A percentile compares a stretch with the other conserved stretches of the same genome.
phyloP scores from a whole-genome alignment of 2,797 vertebrate species.

The Aselliscus stoliczkanus region DNA sequence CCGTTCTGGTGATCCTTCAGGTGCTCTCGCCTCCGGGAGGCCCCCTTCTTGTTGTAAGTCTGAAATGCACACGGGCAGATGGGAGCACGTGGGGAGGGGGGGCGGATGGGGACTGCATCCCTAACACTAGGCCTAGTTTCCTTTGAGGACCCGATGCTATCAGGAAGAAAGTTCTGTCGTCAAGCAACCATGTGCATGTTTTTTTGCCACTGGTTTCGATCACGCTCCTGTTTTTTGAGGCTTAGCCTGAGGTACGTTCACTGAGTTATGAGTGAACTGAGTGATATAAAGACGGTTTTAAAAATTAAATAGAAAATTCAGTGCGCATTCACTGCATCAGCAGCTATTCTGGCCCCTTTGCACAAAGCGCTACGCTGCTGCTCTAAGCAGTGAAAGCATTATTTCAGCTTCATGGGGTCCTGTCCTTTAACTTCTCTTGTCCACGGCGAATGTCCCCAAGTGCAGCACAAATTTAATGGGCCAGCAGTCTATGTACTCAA shows the following conservation, averaged over 20 bases:
- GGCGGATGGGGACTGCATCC: neutral
- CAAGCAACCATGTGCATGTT: neutral
- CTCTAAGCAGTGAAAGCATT: neutral
- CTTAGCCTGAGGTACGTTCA: neutral
- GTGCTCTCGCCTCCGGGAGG: conserved; percentile 86
- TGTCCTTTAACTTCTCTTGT: neutral
- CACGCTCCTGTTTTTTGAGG: neutral
- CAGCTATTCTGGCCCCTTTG: neutral
- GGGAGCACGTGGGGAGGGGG: accelerated
- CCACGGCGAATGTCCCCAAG: no score
- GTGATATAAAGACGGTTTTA: neutral
- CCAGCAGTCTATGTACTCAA: neutral
- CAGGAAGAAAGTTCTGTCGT: neutral
- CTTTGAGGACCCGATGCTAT: neutral
- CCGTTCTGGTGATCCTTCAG: conserved; percentile 90
- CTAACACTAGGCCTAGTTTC: neutral
- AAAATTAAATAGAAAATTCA: neutral
- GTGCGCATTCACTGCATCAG: neutral
- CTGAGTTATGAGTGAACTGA: neutral
- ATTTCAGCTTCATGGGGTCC: neutral
- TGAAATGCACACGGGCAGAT: conserved; percentile 71
- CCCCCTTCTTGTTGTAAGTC: conserved; percentile 92
- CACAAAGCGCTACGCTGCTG: neutral
- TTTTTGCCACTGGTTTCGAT: neutral
- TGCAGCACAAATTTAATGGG: neutral